Base-by-base conservation (phyloP, 2,888 invertebrate genomes). In the Eupithecia centaureata region DNA sequence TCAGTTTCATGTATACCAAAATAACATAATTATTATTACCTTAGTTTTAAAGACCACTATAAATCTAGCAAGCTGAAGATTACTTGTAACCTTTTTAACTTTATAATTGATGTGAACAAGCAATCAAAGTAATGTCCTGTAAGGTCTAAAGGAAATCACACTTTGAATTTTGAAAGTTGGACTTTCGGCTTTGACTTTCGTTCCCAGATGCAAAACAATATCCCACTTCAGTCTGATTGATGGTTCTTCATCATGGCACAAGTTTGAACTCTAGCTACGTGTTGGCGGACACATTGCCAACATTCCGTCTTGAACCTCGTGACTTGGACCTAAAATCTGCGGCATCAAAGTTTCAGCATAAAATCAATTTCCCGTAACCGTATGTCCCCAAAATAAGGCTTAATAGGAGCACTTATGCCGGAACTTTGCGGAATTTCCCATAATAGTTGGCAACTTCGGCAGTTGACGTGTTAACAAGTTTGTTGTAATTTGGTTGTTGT, bases 351-450 rank as follows among this genome's bases (percentile, higher is more conserved):
- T 74, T 73, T 70, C 52, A 62, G 68, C 73, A 68, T 67, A 71
- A 75, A 75, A 75, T 75, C 75, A 75, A 75, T 75, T 73, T 73
- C 61, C 67, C 69, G 65, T 66, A 59, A 70, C 65, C 67, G 70
- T 73, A 68, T 71, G 73, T 67, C 66, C 47, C 67, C 69, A 62
- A 64, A 71, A 66, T 67, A 72, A 67, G 70, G 68, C 71, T 70
- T 73, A 73, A 75, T 73, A 72, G 65, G 61, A 75, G 64, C 73
- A 71, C 73, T 75, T 73, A 73, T 75, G 73, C 58, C 32, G 64
- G 47, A 73, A 75, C 66, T 75, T 73, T 35, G 65, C 35, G 62
- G 47, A 67, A 66, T 71, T 73, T 72, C 51, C 68, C 72, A 69
- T 74, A 73, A 75, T 75, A 75, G 73, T 75, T 68, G 65, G 65